Percentiles rank a stretch among this genome's conserved stretches.
These are phyloP conservation scores for Gephyroberyx darwinii DNA, from an alignment of 2,797 vertebrate species.

Conservation along the genomic window DNA sequence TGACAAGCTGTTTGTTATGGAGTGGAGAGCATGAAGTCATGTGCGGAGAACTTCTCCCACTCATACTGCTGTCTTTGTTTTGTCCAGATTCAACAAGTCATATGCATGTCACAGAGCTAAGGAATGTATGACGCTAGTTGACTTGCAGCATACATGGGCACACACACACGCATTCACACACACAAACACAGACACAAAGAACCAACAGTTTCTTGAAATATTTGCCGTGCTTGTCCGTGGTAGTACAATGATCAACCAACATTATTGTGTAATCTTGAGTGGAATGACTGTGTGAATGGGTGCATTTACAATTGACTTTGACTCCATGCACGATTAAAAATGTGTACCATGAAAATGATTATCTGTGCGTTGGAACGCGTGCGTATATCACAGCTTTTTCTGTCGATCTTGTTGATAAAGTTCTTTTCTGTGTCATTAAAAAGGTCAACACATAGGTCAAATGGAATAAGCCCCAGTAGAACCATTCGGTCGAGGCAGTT, in stretches of 20 bases:
- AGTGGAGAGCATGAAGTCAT: slow-evolving; percentile 60
- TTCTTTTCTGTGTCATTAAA: neutral
- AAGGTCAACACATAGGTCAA: neutral
- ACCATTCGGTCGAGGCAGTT: slow-evolving; percentile 33
- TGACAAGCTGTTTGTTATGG: slow-evolving; percentile 52
- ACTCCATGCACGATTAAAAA: slow-evolving; percentile 26
- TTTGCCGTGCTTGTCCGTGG: slow-evolving; percentile 13
- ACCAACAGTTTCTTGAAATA: slow-evolving; percentile 13
- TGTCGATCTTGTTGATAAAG: neutral
- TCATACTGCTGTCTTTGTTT: slow-evolving; percentile 69
- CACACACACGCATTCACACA: slow-evolving; percentile 11
- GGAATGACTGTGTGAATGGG: neutral
- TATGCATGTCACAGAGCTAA: slow-evolving; percentile 37
- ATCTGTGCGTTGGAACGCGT: slow-evolving; percentile 9
- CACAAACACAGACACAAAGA: slow-evolving; percentile 29
- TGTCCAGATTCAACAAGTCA: slow-evolving; percentile 51
- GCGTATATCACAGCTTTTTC: neutral
- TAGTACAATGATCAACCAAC: neutral
- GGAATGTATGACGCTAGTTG: slow-evolving; percentile 55
- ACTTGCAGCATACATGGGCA: slow-evolving; percentile 30
- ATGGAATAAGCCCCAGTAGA: slow-evolving; percentile 12
- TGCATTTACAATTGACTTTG: neutral
- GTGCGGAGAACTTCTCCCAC: slow-evolving; percentile 47
- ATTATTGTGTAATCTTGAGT: slow-evolving; percentile 5
- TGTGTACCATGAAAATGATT: neutral